These are phyloP conservation scores for Aramus guarauna DNA, from an alignment of 2,113 vertebrate genomes.

Conservation along the genomic window DNA sequence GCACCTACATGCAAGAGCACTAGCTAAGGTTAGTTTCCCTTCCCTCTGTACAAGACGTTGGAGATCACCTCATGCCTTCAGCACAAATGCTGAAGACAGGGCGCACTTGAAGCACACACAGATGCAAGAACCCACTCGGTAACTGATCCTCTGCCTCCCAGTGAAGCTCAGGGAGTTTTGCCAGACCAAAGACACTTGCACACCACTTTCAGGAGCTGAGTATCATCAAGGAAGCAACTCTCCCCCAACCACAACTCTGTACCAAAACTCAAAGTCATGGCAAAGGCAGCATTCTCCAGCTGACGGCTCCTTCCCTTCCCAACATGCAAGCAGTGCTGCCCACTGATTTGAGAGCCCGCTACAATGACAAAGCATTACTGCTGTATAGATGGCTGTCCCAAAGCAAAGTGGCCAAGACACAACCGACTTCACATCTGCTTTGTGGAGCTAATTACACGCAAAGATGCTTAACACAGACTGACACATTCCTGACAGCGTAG, in stretches of 20 bases:
- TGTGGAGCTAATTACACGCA: not conserved
- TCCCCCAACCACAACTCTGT: not conserved
- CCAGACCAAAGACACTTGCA: not conserved
- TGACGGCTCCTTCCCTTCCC: not conserved
- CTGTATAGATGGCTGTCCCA: not conserved
- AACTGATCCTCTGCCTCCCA: not conserved
- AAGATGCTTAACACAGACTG: not conserved
- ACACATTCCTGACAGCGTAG: not conserved
- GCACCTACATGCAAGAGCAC: not conserved
- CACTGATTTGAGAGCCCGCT: accelerated
- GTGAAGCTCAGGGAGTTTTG: not conserved
- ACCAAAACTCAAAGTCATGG: not conserved
- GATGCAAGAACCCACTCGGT: not conserved
- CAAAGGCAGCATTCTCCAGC: not conserved
- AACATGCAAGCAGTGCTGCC: accelerated
- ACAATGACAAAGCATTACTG: not conserved
- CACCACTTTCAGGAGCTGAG: not conserved
- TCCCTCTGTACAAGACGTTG: not conserved
- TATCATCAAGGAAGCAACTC: not conserved
- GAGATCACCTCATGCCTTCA: not conserved
- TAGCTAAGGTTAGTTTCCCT: not conserved
- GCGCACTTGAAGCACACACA: not conserved
- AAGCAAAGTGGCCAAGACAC: not conserved
- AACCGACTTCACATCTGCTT: accelerated
- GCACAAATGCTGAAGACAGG: not conserved